Evolutionary conservation across 2,888 invertebrate species (phyloP).

Genomic region (Marronus borbonicus): DNA sequence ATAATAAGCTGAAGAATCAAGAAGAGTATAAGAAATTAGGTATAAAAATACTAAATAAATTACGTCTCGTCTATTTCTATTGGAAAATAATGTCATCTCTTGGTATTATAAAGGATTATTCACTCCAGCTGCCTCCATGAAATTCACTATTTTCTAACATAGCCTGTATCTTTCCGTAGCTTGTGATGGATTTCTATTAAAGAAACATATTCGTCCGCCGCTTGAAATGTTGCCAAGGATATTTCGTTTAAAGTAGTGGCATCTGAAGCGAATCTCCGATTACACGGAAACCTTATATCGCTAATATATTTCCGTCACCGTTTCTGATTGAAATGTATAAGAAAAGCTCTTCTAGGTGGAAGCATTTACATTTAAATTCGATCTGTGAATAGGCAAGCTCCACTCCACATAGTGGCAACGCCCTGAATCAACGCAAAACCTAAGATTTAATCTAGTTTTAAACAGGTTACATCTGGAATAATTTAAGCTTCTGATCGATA

Average conservation of each 20-base stretch:
- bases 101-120: too few relatives aligned
- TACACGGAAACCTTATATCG: slow-evolving; percentile 22
- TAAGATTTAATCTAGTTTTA: slow-evolving; percentile 17
- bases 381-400: slow-evolving; percentile 13
- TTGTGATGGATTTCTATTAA: not conserved
- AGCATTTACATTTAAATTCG: slow-evolving; percentile 39
- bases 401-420: slow-evolving; percentile 5
- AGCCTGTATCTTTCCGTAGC: too few relatives aligned
- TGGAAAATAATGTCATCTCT: too few relatives aligned
- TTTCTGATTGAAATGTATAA: slow-evolving; percentile 9
- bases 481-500: too few relatives aligned
- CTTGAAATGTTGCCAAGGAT: slow-evolving; percentile 5
- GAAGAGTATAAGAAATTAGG: too few relatives aligned
- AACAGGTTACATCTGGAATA: not conserved
- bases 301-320: slow-evolving; percentile 17
- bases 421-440: slow-evolving; percentile 21
- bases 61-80: too few relatives aligned
- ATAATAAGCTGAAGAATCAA: too few relatives aligned
- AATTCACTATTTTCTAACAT: too few relatives aligned
- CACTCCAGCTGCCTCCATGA: too few relatives aligned
- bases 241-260: slow-evolving; percentile 5
- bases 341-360: slow-evolving; percentile 11
- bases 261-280: slow-evolving; percentile 20
- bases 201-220: not conserved
- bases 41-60: too few relatives aligned